Base-by-base conservation (phyloP, 2,113 vertebrate species). In the cat (Felis catus) region DNA sequence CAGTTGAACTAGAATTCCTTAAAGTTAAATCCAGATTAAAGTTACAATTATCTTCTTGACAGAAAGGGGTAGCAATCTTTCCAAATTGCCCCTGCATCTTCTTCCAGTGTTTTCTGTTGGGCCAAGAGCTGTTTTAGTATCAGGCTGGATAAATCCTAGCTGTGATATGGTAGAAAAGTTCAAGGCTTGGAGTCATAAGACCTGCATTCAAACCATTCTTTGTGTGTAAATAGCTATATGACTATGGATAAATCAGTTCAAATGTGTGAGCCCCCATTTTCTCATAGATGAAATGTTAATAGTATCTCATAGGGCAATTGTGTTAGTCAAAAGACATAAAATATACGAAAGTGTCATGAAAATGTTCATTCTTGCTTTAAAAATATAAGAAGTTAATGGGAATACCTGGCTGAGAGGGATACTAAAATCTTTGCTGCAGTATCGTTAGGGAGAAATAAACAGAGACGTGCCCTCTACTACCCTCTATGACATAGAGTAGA, bases 21-120 rank as follows among this genome's bases (percentile, higher is more conserved):
- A 88, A 86, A 87, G 63, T 88, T 96, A 92, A 95, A 96, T 89
- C 8, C 84, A 95, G 71, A 97, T 96, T 96, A 95, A 97, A 97
- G n/a, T 85, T 82, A n/a, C 39, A 48, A 63, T 91, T n/a, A 66
- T 89, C 53, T 81, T 29, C 63, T 93, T 96, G 89, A 78, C 33
- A 81, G 53, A 92, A 92, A 36, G 10, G 16, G 33, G 16, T 31
- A 36, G 15, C 70, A 65, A 23, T 76, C 25, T 70, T 91, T 95
- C 39, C 48, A 92, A 97, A 96, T 68, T n/a, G 8, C 51, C 3
- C 36, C 18, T 70, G 16, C 1, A 53, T 3, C 36, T 92, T 87
- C 13, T 81, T 58, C 10, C 5, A 90, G 16, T 80, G 31, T 68
- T 83, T 95, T 61, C 53, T 51, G 29, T 21, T 83, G 82, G 27